Evolutionary conservation across 2,888 invertebrate species (phyloP), one percentile per base, ranked within the genome.

Genomic region (Polylopha cassiicola): DNA sequence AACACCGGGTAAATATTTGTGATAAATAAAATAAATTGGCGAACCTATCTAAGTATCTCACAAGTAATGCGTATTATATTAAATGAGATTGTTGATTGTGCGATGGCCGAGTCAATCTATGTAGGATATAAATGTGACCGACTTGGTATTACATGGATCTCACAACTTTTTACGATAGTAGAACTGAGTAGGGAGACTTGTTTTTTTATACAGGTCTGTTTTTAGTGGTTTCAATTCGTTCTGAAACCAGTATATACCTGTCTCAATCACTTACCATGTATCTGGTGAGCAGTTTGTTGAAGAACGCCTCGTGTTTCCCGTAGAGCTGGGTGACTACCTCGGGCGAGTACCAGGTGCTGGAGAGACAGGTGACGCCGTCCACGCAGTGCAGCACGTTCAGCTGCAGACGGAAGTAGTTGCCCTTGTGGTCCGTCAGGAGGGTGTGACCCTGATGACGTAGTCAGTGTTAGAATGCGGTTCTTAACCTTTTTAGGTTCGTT

Each of bases 231-330:
- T n/a, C n/a, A n/a, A n/a, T n/a, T n/a, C n/a, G n/a, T n/a, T n/a
- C n/a, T n/a, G n/a, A n/a, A n/a, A n/a, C n/a, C n/a, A n/a, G n/a
- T n/a, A n/a, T n/a, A n/a, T n/a, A n/a, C n/a, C n/a, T n/a, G 1
- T n/a, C 6, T 3, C n/a, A 4, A 8, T 2, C 7, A n/a, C 63
- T 59, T 56, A 86, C 88, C 73, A 88, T 74, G 64, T 87, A 92
- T 38, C 91, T 85, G 9, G 75, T 61, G 30, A 88, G 73, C 20
- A 94, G 56, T 55, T 91, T 90, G 68, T 93, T 91, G 43, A 94
- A 82, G 53, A 90, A 73, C 11, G 87, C 86, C 55, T 94, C 92
- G 62, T 94, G 93, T 49, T 91, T 89, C 0, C 93, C 93, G 65
- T 90, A 93, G 18, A 94, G 61, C 43, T 87, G 79, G 0, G 87